Evolutionary conservation across 2,113 vertebrate species (phyloP), one percentile per base, ranked within the genome.

Genomic region (Halichoeres trimaculatus): DNA sequence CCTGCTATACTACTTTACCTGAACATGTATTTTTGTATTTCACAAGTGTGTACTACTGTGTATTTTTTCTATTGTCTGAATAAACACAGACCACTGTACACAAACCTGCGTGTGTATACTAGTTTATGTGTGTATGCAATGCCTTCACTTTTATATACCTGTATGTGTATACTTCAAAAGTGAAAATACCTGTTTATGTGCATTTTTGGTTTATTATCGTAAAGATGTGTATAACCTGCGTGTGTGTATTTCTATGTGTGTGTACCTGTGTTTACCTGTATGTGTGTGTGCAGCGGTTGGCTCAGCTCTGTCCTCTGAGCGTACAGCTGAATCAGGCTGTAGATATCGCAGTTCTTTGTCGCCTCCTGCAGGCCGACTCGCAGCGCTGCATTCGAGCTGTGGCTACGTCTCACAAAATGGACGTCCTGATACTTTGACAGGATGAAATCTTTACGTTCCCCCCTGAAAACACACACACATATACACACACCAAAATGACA

Each of bases 361-460:
- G 88, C 90, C 70, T 91, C 90, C 74, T 91, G 90, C 59, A 90
- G 89, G 70, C 76, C 45, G 19, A 90, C 43, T 2, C 83, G 52
- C 57, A 81, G 78, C 17, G 45, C 67, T 1, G 76, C 16, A 11
- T 54, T 0, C 0, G 88, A 82, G 68, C 52, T 78, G 72, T 70
- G 61, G 35, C 67, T 79, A 35, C 79, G 74, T 40, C 85, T 83
- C 60, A 88, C 90, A 45, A 85, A 91, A 11, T 90, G 58, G 56
- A 74, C 64, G 0, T 86, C 85, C 78, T 86, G 90, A 26, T 91
- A 91, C 70, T 91, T 91, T 0, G 79, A 83, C 61, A 86, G 24
- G 67, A 90, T 91, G 80, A 89, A 91, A 50, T 88, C 88, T 65
- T 90, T 88, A 2, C 90, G 86, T 58, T 86, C 86, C 0, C 43